phyloP scores from a whole-genome alignment of 2,113 vertebrate genomes.

The Scolopax mira region DNA sequence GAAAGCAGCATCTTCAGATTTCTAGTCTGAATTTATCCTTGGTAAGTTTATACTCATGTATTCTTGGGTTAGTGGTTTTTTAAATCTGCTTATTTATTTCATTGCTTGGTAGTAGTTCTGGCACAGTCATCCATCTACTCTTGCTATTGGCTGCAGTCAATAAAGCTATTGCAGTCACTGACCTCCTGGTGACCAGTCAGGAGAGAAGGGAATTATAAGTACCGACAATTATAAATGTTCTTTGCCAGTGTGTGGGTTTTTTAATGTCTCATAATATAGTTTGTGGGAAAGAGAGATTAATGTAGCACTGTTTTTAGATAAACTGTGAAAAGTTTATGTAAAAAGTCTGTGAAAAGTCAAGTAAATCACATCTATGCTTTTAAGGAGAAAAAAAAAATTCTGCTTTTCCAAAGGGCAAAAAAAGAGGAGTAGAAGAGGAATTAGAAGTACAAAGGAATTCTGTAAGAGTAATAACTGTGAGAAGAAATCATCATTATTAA shows the following conservation, averaged over 20 bases:
- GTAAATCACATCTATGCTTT: not conserved
- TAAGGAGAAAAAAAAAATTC: not conserved
- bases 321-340: too few species aligned
- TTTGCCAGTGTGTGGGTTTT: not conserved
- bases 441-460: not conserved
- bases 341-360: not conserved
- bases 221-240: not conserved
- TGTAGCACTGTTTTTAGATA: not conserved
- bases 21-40: not conserved
- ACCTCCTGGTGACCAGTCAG: not conserved
- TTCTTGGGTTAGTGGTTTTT: not conserved
- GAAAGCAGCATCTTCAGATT: not conserved
- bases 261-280: not conserved
- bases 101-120: not conserved
- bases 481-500: not conserved
- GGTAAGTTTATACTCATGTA: not conserved
- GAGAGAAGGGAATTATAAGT: not conserved
- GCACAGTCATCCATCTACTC: not conserved
- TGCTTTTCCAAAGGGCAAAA: not conserved
- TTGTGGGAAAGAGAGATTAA: not conserved
- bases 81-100: not conserved
- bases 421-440: not conserved
- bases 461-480: not conserved
- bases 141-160: not conserved
- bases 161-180: not conserved